A percentile compares a stretch with the other conserved stretches of the same genome.
Conservation (phyloP, 2,797 vertebrate genomes). For the Todus mexicanus region DNA sequence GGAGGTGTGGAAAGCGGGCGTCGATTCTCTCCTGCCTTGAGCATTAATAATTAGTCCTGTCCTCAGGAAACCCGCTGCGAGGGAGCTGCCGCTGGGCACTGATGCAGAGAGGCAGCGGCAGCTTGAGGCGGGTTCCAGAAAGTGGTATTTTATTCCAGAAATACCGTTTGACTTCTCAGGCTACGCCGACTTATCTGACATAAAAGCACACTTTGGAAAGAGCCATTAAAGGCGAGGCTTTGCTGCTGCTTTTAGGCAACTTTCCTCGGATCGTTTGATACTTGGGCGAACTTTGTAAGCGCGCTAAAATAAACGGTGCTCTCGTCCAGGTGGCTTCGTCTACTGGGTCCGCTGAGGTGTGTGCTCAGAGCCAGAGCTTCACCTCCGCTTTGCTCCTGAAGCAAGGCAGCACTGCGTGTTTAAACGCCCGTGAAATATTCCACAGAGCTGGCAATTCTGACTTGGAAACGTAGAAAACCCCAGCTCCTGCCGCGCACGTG, state of each 20-base stretch:
- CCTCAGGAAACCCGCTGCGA: not conserved
- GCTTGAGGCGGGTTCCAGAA: not conserved
- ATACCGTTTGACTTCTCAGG: not conserved
- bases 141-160: not conserved
- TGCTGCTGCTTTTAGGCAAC: not conserved
- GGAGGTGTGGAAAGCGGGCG: not conserved
- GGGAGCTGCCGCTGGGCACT: not conserved
- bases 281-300: not conserved
- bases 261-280: not conserved
- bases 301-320: not conserved
- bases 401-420: not conserved
- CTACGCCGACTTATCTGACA: not conserved
- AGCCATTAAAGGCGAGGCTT: not conserved
- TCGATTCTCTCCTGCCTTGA: not conserved
- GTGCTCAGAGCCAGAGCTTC: not conserved
- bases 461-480: not conserved
- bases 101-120: not conserved
- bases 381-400: not conserved
- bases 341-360: fast-evolving
- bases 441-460: not conserved
- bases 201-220: not conserved
- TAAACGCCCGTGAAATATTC: not conserved
- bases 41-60: not conserved
- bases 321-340: not conserved
- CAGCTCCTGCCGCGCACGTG: not conserved